phyloP scores from a whole-genome alignment of 2,797 vertebrate species.

The Remorina albescens region DNA sequence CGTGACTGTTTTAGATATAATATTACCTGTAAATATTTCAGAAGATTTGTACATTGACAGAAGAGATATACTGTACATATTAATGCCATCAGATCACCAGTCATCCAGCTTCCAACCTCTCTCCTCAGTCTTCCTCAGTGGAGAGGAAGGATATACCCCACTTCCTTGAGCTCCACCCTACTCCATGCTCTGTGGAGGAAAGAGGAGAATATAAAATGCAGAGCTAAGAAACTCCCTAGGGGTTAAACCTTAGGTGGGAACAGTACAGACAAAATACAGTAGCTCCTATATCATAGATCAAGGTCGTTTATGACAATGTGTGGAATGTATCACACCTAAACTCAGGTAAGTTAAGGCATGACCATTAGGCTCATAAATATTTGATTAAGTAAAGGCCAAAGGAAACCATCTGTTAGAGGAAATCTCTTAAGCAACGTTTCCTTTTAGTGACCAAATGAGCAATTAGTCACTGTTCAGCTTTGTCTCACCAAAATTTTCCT shows the following conservation, averaged over 20 bases:
- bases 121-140: conserved; percentile 69
- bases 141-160: conserved; percentile 83
- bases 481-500: background rate
- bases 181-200: conserved; percentile 67
- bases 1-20: conserved; percentile 24
- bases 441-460: conserved; percentile 3
- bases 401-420: background rate
- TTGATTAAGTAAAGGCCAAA: conserved; percentile 3
- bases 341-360: background rate
- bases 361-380: background rate
- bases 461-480: conserved; percentile 9
- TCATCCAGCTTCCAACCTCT: conserved; percentile 30
- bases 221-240: conserved; percentile 47
- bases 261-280: conserved; percentile 37
- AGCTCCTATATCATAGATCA: conserved; percentile 38
- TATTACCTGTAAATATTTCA: conserved; percentile 15
- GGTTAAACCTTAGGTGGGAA: conserved; percentile 64
- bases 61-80: conserved; percentile 22
- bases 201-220: conserved; percentile 71
- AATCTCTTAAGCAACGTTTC: background rate
- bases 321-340: background rate
- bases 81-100: conserved; percentile 30
- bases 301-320: background rate
- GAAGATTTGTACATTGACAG: background rate
- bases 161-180: conserved; percentile 80